Percentiles rank a stretch among this genome's conserved stretches.
Conservation (phyloP, 1,140 invertebrate species). For the Oscheius sp. region DNA sequence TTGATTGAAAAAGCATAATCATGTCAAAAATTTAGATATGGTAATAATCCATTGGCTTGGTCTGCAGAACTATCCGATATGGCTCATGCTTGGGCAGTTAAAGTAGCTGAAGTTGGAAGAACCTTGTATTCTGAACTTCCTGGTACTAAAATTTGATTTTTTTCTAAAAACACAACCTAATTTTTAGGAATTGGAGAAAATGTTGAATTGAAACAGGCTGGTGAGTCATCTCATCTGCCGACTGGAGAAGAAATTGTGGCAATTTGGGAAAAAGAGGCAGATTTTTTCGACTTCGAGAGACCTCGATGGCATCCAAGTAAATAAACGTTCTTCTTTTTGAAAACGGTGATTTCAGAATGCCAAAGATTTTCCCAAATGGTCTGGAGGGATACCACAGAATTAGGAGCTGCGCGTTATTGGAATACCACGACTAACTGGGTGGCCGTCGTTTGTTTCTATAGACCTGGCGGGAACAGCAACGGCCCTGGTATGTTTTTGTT, state of each 20-base stretch:
- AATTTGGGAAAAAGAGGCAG: constrained; percentile 55
- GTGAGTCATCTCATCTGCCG: constrained; percentile 51
- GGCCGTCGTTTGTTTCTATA: constrained; percentile 58
- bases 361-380: constrained; percentile 84
- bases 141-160: constrained; percentile 36
- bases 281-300: constrained; percentile 53
- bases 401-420: constrained; percentile 72
- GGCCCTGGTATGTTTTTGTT: constrained; percentile 46
- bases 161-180: constrained; percentile 22
- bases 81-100: constrained; percentile 60
- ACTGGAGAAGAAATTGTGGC: constrained; percentile 57
- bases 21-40: constrained; percentile 5
- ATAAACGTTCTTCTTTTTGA: constrained; percentile 7
- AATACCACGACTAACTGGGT: constrained; percentile 58
- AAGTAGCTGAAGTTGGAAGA: constrained; percentile 55
- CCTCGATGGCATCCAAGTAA: constrained; percentile 55
- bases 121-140: constrained; percentile 60
- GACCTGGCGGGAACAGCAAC: constrained; percentile 57
- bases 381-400: constrained; percentile 75
- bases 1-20: neutral
- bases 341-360: constrained; percentile 46
- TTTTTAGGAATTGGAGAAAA: constrained; percentile 58
- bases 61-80: constrained; percentile 53
- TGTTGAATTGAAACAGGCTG: constrained; percentile 46
- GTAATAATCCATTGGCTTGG: constrained; percentile 21